These are phyloP conservation scores for Solea solea DNA, from an alignment of 2,113 vertebrate species.

Conservation along the genomic window DNA sequence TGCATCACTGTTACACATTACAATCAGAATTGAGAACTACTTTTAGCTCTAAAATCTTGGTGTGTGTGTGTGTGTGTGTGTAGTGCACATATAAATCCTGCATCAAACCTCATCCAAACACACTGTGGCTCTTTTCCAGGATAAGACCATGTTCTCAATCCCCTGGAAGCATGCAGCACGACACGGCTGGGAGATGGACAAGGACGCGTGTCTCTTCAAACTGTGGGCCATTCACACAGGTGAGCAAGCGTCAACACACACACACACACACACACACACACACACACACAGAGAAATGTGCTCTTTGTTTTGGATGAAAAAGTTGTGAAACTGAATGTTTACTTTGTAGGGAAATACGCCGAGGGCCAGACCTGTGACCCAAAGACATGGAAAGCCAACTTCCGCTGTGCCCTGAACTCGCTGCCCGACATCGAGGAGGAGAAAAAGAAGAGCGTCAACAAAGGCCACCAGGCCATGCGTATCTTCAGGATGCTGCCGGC, in stretches of 20 bases:
- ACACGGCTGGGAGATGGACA: slow-evolving; percentile 95
- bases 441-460: slow-evolving; percentile 92
- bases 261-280: not conserved
- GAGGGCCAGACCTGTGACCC: slow-evolving; percentile 86
- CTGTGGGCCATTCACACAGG: slow-evolving; percentile 97
- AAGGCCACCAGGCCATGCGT: slow-evolving; percentile 89
- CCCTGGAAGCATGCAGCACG: slow-evolving; percentile 98
- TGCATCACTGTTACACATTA: too few relatives aligned
- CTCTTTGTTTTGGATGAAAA: not conserved
- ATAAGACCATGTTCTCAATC: slow-evolving; percentile 90
- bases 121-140: slow-evolving; percentile 72
- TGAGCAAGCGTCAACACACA: slow-evolving; percentile 56
- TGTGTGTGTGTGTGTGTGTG: too few relatives aligned
- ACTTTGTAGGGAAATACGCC: slow-evolving; percentile 86
- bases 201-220: slow-evolving; percentile 93
- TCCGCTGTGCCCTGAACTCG: slow-evolving; percentile 98
- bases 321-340: not conserved
- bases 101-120: too few relatives aligned
- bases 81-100: too few relatives aligned
- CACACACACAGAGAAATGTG: not conserved
- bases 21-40: too few relatives aligned
- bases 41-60: too few relatives aligned
- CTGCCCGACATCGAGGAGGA: slow-evolving; percentile 95
- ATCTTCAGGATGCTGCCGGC: slow-evolving; percentile 92
- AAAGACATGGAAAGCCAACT: slow-evolving; percentile 99